A percentile compares a stretch with the other conserved stretches of the same genome.
Conservation (phyloP, 2,888 invertebrate species). For the Ophraella communa region DNA sequence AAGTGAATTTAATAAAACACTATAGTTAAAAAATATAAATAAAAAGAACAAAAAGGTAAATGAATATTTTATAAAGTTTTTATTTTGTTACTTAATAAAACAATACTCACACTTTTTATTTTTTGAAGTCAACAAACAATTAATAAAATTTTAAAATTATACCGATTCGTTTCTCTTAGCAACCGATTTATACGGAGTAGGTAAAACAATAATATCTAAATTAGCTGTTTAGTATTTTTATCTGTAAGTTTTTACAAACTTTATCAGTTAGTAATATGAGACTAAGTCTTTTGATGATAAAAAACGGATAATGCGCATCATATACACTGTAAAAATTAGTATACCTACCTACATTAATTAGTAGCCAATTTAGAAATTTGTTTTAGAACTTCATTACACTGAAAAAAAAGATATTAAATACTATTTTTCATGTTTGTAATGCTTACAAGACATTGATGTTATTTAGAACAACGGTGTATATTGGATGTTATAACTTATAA, state of each 20-base stretch:
- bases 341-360: background rate
- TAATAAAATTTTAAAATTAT: background rate
- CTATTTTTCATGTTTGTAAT: no score
- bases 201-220: constrained; percentile 18
- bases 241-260: constrained; percentile 21
- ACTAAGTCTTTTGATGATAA: constrained; percentile 17
- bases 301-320: constrained; percentile 22
- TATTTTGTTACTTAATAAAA: background rate
- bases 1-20: no score
- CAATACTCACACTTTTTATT: background rate
- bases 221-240: constrained; percentile 18
- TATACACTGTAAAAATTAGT: background rate
- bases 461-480: no score
- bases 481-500: background rate
- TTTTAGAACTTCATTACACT: background rate
- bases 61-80: background rate
- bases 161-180: background rate
- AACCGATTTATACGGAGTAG: constrained; percentile 5
- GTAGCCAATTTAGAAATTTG: background rate
- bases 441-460: no score
- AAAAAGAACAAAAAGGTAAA: no score
- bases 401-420: background rate
- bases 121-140: background rate
- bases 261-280: constrained; percentile 27
- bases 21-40: no score